Percentiles rank a stretch among this genome's conserved stretches.
These are phyloP conservation scores for Pandion haliaetus DNA, from an alignment of 2,113 vertebrate genomes.

Conservation along the genomic window DNA sequence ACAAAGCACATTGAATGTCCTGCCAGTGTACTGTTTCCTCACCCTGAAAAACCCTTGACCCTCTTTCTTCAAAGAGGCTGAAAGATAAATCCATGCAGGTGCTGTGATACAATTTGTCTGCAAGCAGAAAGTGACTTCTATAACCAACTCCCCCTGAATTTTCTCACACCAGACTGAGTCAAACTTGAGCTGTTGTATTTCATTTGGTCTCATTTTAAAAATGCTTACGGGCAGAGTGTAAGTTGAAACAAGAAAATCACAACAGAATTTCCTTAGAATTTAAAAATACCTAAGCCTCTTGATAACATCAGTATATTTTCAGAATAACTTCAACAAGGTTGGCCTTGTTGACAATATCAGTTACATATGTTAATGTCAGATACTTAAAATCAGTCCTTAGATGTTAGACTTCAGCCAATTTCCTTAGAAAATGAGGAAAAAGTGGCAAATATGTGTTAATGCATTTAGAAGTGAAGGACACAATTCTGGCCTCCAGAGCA, in stretches of 20 bases:
- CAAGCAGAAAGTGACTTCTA: not conserved
- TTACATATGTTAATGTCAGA: not conserved
- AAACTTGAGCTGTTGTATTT: not conserved
- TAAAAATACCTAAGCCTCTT: not conserved
- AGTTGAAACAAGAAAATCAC: not conserved
- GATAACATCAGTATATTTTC: not conserved
- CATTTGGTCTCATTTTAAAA: not conserved
- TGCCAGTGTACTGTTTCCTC: fast-evolving
- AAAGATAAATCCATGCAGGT: not conserved
- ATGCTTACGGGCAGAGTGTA: not conserved
- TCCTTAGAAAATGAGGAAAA: not conserved
- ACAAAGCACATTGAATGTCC: not conserved
- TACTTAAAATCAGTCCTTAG: not conserved
- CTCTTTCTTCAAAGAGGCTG: not conserved
- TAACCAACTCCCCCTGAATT: not conserved
- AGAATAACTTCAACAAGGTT: not conserved
- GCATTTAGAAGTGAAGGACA: not conserved
- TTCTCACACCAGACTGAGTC: not conserved
- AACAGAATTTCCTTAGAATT: not conserved
- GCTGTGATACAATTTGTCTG: not conserved
- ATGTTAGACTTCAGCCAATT: not conserved
- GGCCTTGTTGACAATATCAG: not conserved
- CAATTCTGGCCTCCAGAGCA: not conserved
- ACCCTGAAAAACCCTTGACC: not conserved
- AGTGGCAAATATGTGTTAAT: not conserved